Evolutionary conservation across 2,888 invertebrate genomes (phyloP), one percentile per base, ranked within the genome.

Genomic region (Drosophila subquinaria): DNA sequence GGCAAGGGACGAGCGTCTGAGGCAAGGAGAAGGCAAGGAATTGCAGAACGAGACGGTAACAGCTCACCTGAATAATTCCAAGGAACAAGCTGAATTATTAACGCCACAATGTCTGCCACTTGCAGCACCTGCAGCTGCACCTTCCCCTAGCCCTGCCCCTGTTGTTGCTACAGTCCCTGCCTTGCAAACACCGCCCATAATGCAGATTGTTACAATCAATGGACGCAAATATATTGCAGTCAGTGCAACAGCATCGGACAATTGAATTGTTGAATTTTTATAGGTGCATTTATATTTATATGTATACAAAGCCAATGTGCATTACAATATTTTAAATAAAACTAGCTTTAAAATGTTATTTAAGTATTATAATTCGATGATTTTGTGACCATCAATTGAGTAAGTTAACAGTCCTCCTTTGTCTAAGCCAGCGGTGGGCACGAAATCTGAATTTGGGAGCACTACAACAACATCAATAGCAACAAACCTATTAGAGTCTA

Each of bases 161-260:
- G 15, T 30, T 6, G 17, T 9, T 35, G 50, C 50, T 9, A 33
- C 35, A 20, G 17, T 17, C 4, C 35, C 20, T 17, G 8, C 6
- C 13, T 13, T 15, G 4, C 9, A 17, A 2, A 76, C 69, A 3
- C 88, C 88, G 3, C 85, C 79, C 3, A 0, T 87, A 4, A 82
- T 82, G 82, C 50, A 89, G 61, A 53, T 50, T 13, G 87, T 89
- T 4, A 0, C 56, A 4, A 71, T 86, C n/a, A 67, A 66, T 2
- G 70, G 70, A 3, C 83, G 81, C 35, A 88, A 82, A 51, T 82
- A 76, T 36, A 50, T 82, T 11, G 81, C 83, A 9, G 38, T 82
- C 1, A 71, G 70, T 51, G 87, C 55, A 4, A 69, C 81, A 23
- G 82, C 89, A 13, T 20, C 53, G 0, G 53, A 60, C 20, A 51